phyloP scores from a whole-genome alignment of 2,888 invertebrate species.

The Xestia c-nigrum region DNA sequence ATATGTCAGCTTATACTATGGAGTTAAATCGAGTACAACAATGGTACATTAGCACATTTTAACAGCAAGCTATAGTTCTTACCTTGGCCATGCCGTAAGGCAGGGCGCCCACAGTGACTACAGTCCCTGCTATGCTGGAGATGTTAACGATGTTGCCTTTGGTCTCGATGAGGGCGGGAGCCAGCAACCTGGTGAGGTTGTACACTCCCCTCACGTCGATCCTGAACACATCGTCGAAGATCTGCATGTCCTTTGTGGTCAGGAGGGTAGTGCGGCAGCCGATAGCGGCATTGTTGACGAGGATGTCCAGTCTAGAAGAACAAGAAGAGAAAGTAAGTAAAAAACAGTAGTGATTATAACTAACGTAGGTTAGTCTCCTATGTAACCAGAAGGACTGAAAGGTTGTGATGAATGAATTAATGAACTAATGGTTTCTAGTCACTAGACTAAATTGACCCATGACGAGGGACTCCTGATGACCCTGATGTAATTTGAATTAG shows the following conservation, averaged over 20 bases:
- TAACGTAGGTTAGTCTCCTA: not conserved
- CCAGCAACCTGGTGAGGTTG: conserved; percentile 92
- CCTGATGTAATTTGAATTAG: too few relatives aligned
- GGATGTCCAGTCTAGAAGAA: conserved; percentile 55
- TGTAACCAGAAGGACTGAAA: too few relatives aligned
- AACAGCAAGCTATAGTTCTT: not conserved
- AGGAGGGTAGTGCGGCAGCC: conserved; percentile 78
- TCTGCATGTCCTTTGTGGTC: conserved; percentile 65
- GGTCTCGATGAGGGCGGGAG: conserved; percentile 91
- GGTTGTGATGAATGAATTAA: too few relatives aligned
- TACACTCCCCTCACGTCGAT: conserved; percentile 92
- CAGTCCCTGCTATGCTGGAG: conserved; percentile 91
- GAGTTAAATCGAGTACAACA: not conserved
- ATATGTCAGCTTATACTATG: not conserved
- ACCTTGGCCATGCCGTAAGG: conserved; percentile 97
- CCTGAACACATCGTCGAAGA: conserved; percentile 88
- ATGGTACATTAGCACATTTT: not conserved
- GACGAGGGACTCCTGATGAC: too few relatives aligned
- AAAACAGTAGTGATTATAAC: not conserved
- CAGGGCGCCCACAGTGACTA: conserved; percentile 94
- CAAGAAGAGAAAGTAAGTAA: not conserved
- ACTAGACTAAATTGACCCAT: too few relatives aligned
- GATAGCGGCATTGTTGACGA: conserved; percentile 90
- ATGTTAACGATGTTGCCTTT: conserved; percentile 94
- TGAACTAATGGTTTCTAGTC: too few relatives aligned